Evolutionary conservation across 2,797 vertebrate genomes (phyloP), one percentile per base, ranked within the genome.

Genomic region (Lateolabrax maculatus): DNA sequence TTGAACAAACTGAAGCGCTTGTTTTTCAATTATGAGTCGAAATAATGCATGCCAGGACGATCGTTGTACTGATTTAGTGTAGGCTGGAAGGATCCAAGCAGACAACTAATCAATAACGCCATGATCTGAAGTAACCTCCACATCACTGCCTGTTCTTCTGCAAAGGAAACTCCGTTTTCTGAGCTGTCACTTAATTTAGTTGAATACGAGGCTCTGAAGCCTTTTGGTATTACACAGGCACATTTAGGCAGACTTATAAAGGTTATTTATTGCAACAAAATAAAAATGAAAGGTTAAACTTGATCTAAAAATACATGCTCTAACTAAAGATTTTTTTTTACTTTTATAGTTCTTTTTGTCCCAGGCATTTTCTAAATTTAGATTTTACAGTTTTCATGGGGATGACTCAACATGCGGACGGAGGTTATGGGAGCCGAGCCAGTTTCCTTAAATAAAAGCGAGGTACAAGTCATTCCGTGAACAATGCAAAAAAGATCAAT

Each of bases 401-500:
- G 51, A 3, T 86, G 89, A 92, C 77, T 87, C 87, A 89, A 78
- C 62, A 78, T 86, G 86, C 64, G 76, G 71, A 79, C 69, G 21
- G 71, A 83, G 80, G 86, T 89, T 85, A 87, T 69, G 68, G 65
- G 57, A 86, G 64, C 41, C 56, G 10, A 86, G 64, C 41, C 56
- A 10, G 80, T 69, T 91, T 90, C 84, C 74, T 85, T 70, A 90
- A 90, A 93, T 89, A 91, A 85, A 91, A 84, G 74, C 25, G 61
- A 84, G 75, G 76, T 77, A 75, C 68, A 82, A 80, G 85, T 86
- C 83, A 66, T 61, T 83, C 75, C 60, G 25, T 48, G 75, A 89
- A 88, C 89, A 87, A 71, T 68, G 79, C 66, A 61, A 60, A 80
- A 37, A 84, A 82, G 84, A 95, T 94, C 92, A 94, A 94, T 93